Percentiles rank a stretch among this genome's conserved stretches.
Evolutionary conservation across 1,140 invertebrate species (phyloP).

Genomic region (Hirudo medicinalis): DNA sequence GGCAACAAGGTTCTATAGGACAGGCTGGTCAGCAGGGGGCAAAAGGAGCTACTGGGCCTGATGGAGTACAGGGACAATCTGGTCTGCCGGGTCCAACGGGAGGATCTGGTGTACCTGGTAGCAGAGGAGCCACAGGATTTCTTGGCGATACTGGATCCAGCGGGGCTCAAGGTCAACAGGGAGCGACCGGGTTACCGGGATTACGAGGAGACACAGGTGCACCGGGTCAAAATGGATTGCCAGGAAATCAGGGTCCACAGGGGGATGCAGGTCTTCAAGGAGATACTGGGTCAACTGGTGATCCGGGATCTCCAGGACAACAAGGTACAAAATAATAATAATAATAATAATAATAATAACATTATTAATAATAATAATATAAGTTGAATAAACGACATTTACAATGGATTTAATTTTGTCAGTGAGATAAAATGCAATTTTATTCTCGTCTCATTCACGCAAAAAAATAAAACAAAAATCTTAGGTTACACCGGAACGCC

Average conservation of each 20-base stretch:
- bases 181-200: conserved; percentile 9
- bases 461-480: neutral
- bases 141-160: neutral
- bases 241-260: conserved; percentile 18
- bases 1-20: neutral
- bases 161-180: neutral
- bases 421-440: too few relatives aligned
- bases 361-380: neutral
- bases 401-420: too few relatives aligned
- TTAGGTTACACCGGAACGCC: conserved; percentile 18
- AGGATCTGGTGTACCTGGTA: neutral
- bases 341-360: too few relatives aligned
- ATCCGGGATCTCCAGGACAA: conserved; percentile 16
- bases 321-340: neutral
- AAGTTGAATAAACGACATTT: neutral
- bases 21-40: conserved; percentile 4
- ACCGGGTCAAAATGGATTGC: conserved; percentile 11
- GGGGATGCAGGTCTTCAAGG: conserved; percentile 10
- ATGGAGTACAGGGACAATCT: conserved; percentile 3
- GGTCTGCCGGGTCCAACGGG: conserved; percentile 11
- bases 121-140: neutral
- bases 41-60: neutral
- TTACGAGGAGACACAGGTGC: conserved; percentile 1
- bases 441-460: neutral
- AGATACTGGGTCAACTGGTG: conserved; percentile 18